Conservation (phyloP, 2,797 vertebrate genomes). For the Garrulus glandarius region DNA sequence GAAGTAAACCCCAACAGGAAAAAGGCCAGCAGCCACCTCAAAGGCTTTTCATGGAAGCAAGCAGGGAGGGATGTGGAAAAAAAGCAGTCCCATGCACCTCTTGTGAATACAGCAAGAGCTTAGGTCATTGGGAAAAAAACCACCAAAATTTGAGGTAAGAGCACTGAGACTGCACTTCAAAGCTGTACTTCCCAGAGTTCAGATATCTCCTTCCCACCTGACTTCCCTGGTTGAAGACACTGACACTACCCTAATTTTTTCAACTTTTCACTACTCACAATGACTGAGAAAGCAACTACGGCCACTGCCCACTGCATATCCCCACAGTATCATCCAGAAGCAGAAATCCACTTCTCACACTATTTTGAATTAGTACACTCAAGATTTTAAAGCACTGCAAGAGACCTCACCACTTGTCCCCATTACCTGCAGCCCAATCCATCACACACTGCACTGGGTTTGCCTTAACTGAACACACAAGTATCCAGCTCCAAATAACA, state of each 20-base stretch:
- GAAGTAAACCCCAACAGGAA: not conserved
- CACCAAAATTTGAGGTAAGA: not conserved
- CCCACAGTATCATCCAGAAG: not conserved
- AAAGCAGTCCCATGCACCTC: not conserved
- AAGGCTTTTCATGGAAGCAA: not conserved
- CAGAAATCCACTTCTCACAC: not conserved
- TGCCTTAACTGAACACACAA: not conserved
- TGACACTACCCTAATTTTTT: not conserved
- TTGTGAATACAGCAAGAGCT: not conserved
- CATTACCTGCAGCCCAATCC: not conserved
- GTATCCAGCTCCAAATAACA: fast-evolving
- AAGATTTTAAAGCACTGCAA: not conserved
- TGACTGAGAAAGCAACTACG: not conserved
- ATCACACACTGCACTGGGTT: no score
- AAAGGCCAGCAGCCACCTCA: not conserved
- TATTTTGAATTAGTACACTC: not conserved
- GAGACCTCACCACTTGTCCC: not conserved
- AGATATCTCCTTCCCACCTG: not conserved
- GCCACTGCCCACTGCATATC: not conserved
- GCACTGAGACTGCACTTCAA: not conserved
- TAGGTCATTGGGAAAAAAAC: not conserved
- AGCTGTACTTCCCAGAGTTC: not conserved
- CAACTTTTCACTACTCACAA: not conserved
- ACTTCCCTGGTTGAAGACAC: not conserved
- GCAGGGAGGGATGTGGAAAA: not conserved